Evolutionary conservation across 2,888 invertebrate species (phyloP).

Genomic region (Tanytarsus gracilentus): DNA sequence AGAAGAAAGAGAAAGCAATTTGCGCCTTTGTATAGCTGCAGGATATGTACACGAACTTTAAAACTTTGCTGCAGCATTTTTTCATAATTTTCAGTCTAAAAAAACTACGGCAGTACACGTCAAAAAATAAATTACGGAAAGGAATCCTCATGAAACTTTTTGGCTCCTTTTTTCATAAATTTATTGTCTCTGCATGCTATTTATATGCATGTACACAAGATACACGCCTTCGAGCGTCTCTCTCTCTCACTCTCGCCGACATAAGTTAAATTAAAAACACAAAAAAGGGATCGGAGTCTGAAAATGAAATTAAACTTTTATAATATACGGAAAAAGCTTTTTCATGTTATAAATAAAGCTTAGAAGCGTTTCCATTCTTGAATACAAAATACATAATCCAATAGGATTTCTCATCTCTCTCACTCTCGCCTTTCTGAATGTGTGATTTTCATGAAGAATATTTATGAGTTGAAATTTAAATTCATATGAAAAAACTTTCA

Average conservation of each 20-base stretch:
- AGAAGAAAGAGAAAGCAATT: no score
- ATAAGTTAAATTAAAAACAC: constrained; percentile 25
- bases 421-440: background rate
- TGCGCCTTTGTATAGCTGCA: constrained; percentile 24
- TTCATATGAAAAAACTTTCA: no score
- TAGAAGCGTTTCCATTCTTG: constrained; percentile 22
- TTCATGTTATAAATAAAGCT: constrained; percentile 27
- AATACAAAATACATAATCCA: constrained; percentile 26
- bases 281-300: background rate
- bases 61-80: no score
- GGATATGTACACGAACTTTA: no score
- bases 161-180: background rate
- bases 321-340: constrained; percentile 24
- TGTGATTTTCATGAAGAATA: background rate
- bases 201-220: constrained; percentile 8
- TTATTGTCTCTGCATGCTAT: background rate
- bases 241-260: no score
- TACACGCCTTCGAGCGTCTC: constrained; percentile 3
- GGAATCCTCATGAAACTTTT: constrained; percentile 20
- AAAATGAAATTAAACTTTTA: constrained; percentile 27
- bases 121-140: constrained; percentile 19
- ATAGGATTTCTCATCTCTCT: constrained; percentile 6
- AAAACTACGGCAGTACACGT: constrained; percentile 13
- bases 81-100: no score
- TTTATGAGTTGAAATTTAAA: no score